Percentiles rank a stretch among this genome's conserved stretches.
Conservation (phyloP, 1,140 invertebrate genomes). For the Hypothenemus hampei region DNA sequence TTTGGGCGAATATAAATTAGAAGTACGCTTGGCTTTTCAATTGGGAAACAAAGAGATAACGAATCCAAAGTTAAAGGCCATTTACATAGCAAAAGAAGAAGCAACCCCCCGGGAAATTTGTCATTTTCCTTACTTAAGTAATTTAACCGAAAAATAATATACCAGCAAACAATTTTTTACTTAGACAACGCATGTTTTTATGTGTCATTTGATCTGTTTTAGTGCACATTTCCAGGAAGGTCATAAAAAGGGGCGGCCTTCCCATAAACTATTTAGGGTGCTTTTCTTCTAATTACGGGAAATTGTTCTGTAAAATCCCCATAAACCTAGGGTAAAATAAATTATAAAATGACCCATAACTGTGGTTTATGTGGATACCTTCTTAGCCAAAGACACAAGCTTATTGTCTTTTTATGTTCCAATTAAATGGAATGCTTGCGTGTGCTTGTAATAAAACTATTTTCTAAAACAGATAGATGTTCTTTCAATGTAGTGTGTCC, state of each 20-base stretch:
- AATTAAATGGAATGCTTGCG: slow-evolving; percentile 3
- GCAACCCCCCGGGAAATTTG: slow-evolving; percentile 21
- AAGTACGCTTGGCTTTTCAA: slow-evolving; percentile 25
- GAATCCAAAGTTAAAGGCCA: slow-evolving; percentile 34
- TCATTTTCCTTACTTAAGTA: slow-evolving; percentile 11
- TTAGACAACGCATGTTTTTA: too few relatives aligned
- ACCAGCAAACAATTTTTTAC: too few relatives aligned
- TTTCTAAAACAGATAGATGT: too few relatives aligned
- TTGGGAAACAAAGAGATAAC: slow-evolving; percentile 27
- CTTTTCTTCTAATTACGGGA: slow-evolving; percentile 13
- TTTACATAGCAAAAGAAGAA: slow-evolving; percentile 37
- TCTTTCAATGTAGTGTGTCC: background rate
- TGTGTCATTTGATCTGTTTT: too few relatives aligned
- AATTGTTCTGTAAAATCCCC: slow-evolving; percentile 11
- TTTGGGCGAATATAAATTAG: slow-evolving; percentile 29
- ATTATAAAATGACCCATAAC: slow-evolving; percentile 10
- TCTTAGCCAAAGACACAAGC: slow-evolving; percentile 1
- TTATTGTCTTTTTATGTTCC: slow-evolving; percentile 8
- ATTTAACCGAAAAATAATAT: too few relatives aligned
- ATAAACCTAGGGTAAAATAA: slow-evolving; percentile 6
- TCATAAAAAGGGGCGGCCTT: background rate
- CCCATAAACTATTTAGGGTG: slow-evolving; percentile 5
- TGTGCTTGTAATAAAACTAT: slow-evolving; percentile 1
- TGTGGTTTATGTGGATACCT: background rate
- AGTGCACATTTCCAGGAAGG: background rate